phyloP scores from a whole-genome alignment of 2,888 invertebrate species.

The Cryptus armator region DNA sequence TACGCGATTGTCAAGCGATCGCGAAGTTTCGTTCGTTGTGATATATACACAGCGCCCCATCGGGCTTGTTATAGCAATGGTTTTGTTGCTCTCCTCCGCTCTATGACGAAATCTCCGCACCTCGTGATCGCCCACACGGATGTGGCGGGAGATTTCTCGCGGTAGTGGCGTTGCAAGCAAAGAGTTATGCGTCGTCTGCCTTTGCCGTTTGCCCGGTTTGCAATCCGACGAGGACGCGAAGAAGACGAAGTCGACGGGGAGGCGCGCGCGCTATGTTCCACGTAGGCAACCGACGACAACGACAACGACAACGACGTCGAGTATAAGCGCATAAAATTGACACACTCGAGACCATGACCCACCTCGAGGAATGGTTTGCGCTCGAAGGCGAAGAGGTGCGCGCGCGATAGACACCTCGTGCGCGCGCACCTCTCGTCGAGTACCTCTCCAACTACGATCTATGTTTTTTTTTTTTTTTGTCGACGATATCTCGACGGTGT shows the following conservation, averaged over 20 bases:
- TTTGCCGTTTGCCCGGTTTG: slow-evolving; percentile 30
- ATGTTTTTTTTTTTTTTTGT: slow-evolving; percentile 20
- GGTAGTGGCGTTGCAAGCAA: slow-evolving; percentile 20
- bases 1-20: not conserved
- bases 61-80: not conserved
- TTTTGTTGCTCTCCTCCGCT: slow-evolving; percentile 20
- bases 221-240: slow-evolving; percentile 13
- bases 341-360: slow-evolving; percentile 74
- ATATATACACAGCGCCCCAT: not conserved
- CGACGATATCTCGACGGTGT: not conserved
- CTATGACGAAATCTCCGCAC: slow-evolving; percentile 64
- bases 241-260: slow-evolving; percentile 17
- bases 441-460: slow-evolving; percentile 16
- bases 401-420: slow-evolving; percentile 34
- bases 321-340: slow-evolving; percentile 73
- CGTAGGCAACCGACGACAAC: slow-evolving; percentile 36
- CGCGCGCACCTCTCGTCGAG: slow-evolving; percentile 21
- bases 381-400: slow-evolving; percentile 43
- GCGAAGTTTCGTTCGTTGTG: not conserved
- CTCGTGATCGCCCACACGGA: slow-evolving; percentile 70
- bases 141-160: slow-evolving; percentile 51
- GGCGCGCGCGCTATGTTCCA: slow-evolving; percentile 25
- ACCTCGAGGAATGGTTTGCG: slow-evolving; percentile 68
- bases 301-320: slow-evolving; percentile 45
- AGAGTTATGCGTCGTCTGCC: slow-evolving; percentile 33